A percentile compares a stretch with the other conserved stretches of the same genome.
Conservation (phyloP, 2,113 vertebrate genomes). For the rat (Rattus norvegicus) region GRCr8 NC_086024.1:44439501-44440000, state of each 20-base stretch:
- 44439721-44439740: background rate
- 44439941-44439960: background rate
- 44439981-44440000: background rate
- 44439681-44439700: background rate
- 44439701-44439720: background rate
- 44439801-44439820: background rate
- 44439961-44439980: background rate
- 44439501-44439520: fast-evolving
- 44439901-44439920: background rate
- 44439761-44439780: background rate
- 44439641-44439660: background rate
- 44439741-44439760: background rate
- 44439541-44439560: background rate
- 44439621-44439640: background rate
- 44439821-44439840: too few relatives aligned
- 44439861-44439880: fast-evolving
- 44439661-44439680: background rate
- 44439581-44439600: background rate
- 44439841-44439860: background rate
- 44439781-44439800: background rate
- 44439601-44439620: background rate
- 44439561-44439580: background rate
- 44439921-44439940: background rate
- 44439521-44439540: background rate
- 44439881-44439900: fast-evolving